Evolutionary conservation across 2,888 invertebrate genomes (phyloP), one percentile per base, ranked within the genome.

Genomic region (Leptogaster cylindrica): DNA sequence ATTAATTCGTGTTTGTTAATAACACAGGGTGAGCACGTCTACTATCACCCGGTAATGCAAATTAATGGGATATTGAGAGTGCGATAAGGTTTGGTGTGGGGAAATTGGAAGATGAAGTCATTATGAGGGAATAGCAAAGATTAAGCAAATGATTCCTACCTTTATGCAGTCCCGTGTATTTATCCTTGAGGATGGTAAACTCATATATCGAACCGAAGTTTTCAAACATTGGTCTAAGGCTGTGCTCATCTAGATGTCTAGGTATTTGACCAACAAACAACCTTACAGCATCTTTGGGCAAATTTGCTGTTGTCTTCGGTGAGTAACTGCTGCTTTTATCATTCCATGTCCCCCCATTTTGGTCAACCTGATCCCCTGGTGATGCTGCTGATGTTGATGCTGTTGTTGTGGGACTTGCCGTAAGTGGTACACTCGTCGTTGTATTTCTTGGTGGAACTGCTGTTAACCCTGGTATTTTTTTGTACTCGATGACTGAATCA

Each of bases 151-250:
- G 7, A 14, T 25, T 28, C 85, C 80, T 78, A 92, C 94, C 95
- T 89, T 95, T 95, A 82, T 95, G 95, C 89, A 95, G 92, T 72
- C 95, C 95, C 68, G 95, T 95, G 84, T 92, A 91, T 79, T 95
- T 93, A 82, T 96, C 95, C 85, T 94, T 95, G 74, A 96, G 88
- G 68, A 96, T 92, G 70, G 94, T 93, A 77, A 96, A 89, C 85
- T 96, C 95, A 82, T 93, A 94, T 78, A 95, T 95, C 81, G 92
- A 92, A 66, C 95, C 95, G 76, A 92, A 95, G 81, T 93, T 90
- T 81, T 95, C 94, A 80, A 95, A 94, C 86, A 95, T 89, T 31
- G 94, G 94, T 61, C 93, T 84, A 25, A 95, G 84, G 76, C 94
- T 91, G 67, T 90, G 90, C 78, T 95, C 95, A 77, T 92, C 92